Conservation (phyloP, 1,140 invertebrate genomes). For the Gonioctena quinquepunctata region DNA sequence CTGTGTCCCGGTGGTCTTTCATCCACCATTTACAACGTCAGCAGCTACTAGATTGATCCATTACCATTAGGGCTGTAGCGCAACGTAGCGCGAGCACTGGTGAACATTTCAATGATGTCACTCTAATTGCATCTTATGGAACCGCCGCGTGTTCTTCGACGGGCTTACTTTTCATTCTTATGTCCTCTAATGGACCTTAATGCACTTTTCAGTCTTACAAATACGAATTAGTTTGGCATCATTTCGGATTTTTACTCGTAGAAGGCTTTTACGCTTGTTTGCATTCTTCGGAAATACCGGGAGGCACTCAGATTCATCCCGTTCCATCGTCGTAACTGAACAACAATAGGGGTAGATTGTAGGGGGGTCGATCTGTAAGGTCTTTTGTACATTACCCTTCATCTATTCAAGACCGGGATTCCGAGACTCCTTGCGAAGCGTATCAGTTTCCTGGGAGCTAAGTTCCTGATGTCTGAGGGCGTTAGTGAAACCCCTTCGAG, state of each 20-base stretch:
- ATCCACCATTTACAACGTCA: conserved; percentile 20
- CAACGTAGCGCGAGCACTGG: conserved; percentile 19
- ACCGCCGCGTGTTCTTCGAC: conserved; percentile 29
- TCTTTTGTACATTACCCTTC: too few species aligned
- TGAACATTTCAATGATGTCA: conserved; percentile 39
- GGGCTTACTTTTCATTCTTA: conserved; percentile 32
- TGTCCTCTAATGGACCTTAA: conserved; percentile 33
- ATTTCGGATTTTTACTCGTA: neutral
- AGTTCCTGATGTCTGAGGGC: too few species aligned
- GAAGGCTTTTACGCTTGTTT: neutral
- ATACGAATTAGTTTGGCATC: neutral
- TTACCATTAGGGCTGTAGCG: conserved; percentile 30
- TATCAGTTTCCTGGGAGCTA: too few species aligned
- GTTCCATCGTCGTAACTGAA: too few species aligned
- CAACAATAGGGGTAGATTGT: too few species aligned
- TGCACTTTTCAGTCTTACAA: conserved; percentile 14
- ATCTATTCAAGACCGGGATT: too few species aligned
- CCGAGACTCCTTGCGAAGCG: too few species aligned
- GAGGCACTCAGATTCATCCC: too few species aligned
- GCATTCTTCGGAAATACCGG: too few species aligned
- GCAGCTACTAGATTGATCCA: conserved; percentile 33
- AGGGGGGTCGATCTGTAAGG: too few species aligned
- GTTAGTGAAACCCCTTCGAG: too few species aligned
- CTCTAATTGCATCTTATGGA: conserved; percentile 38
- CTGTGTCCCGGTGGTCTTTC: neutral